phyloP scores from a whole-genome alignment of 2,113 vertebrate genomes.

The Tonatia bakeri region DNA sequence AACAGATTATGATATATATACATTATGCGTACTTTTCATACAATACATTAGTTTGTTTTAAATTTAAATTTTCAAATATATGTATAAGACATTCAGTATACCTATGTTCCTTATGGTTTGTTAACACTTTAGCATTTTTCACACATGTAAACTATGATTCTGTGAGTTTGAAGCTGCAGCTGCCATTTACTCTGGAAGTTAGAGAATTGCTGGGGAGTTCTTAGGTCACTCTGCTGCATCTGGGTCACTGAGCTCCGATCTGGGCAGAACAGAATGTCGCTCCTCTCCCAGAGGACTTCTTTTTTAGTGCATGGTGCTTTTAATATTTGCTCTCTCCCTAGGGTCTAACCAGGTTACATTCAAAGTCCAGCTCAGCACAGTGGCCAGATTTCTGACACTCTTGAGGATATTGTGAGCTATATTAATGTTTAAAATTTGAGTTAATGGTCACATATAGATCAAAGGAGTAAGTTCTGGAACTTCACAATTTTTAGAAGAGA shows the following conservation, averaged over 20 bases:
- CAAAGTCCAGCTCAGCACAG: conserved; percentile 35
- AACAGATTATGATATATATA: not conserved
- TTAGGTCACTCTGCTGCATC: conserved; percentile 36
- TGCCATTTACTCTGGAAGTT: conserved; percentile 6
- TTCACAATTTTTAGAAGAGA: not conserved
- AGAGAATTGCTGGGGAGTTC: not conserved
- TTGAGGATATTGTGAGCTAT: conserved; percentile 9
- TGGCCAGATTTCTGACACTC: conserved; percentile 40
- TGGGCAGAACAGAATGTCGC: conserved; percentile 40
- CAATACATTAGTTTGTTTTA: not conserved
- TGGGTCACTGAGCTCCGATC: conserved; percentile 56
- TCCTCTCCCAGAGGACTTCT: conserved; percentile 11
- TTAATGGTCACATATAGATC: not conserved
- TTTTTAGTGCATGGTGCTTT: conserved; percentile 53
- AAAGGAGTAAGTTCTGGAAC: not conserved
- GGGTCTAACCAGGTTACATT: conserved; percentile 40
- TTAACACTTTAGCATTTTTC: not conserved
- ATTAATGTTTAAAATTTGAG: conserved; percentile 28
- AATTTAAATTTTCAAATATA: not conserved
- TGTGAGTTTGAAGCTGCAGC: not conserved
- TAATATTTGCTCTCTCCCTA: conserved; percentile 50
- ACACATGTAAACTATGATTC: not conserved
- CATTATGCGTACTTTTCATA: not conserved
- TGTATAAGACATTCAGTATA: not conserved
- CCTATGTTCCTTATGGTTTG: not conserved